Evolutionary conservation across 2,113 vertebrate species (phyloP).

Genomic region (Morone saxatilis): DNA sequence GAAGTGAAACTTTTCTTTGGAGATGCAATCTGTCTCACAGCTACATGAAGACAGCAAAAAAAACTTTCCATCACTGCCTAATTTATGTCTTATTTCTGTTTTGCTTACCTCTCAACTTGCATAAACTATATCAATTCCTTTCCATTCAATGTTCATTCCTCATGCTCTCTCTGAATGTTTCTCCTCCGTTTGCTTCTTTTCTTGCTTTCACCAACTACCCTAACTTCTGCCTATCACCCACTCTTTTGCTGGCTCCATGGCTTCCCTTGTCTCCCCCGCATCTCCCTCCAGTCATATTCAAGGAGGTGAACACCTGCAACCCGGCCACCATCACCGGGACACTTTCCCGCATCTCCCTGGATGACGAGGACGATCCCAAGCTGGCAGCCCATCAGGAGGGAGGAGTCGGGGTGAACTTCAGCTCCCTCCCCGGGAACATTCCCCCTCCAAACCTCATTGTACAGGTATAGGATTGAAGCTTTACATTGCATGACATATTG

Average conservation of each 20-base stretch:
- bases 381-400: slow-evolving; percentile 91
- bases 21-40: slow-evolving; percentile 24
- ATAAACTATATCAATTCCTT: slow-evolving; percentile 23
- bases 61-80: slow-evolving; percentile 1
- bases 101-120: slow-evolving; percentile 2
- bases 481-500: neutral
- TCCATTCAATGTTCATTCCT: slow-evolving; percentile 27
- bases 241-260: slow-evolving; percentile 5
- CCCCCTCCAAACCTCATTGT: slow-evolving; percentile 92
- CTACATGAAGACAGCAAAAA: slow-evolving; percentile 23
- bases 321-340: slow-evolving; percentile 97
- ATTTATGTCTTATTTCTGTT: slow-evolving; percentile 1
- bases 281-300: slow-evolving; percentile 91
- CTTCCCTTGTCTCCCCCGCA: slow-evolving; percentile 16
- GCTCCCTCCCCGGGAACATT: slow-evolving; percentile 94
- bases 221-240: neutral
- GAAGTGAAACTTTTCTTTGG: slow-evolving; percentile 40
- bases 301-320: slow-evolving; percentile 98
- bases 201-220: slow-evolving; percentile 11
- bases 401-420: slow-evolving; percentile 91
- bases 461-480: slow-evolving; percentile 80
- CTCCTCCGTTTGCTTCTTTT: slow-evolving; percentile 3
- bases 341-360: slow-evolving; percentile 96
- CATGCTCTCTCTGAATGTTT: neutral
- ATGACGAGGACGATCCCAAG: slow-evolving; percentile 96